Evolutionary conservation across 2,888 invertebrate genomes (phyloP), one percentile per base, ranked within the genome.

Genomic region (Yponomeuta cagnagella): DNA sequence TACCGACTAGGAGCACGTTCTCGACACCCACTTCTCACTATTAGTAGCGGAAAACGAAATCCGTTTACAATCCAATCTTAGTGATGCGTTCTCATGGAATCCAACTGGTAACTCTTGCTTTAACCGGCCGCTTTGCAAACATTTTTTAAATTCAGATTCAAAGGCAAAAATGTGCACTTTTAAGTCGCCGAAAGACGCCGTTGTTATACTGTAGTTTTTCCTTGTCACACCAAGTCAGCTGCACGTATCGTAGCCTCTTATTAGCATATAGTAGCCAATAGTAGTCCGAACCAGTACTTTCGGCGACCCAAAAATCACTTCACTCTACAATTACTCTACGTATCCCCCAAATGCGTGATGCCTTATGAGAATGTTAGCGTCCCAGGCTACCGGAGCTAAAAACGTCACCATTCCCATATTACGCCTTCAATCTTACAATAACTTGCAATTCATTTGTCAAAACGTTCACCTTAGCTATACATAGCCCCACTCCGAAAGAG

Each of bases 71-170:
- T 66, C 43, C 43, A 43, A 43, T 43, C 43, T 43, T 6, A 43
- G 43, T 43, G 43, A 43, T 43, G 43, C 66, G 37, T 66, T 66
- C 68, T 68, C 9, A 48, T 68, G 68, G 68, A 68, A 68, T 68
- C 68, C 68, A 48, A 68, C 68, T 48, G 10, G 64, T 30, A n/a
- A 30, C 64, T 30, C 64, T 33, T 66, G 37, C 66, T 31, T 66
- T 0, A 66, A 66, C 66, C 66, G 31, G 23, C 66, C 66, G 66
- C 66, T 10, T 31, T 66, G 31, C 15, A 66, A 66, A 58, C 52
- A 58, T 58, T 58, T 52, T 58, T 58, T 8, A 8, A 43, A 58
- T 58, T 58, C 52, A 15, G 15, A 58, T 58, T 58, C 52, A 15
- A 58, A 58, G 12, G 15, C 52, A 12, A 58, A 58, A 15, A 4